A percentile compares a stretch with the other conserved stretches of the same genome.
These are phyloP conservation scores for Kryptolebias ocellatus DNA, from an alignment of 2,797 vertebrate genomes.

Conservation along the genomic window DNA sequence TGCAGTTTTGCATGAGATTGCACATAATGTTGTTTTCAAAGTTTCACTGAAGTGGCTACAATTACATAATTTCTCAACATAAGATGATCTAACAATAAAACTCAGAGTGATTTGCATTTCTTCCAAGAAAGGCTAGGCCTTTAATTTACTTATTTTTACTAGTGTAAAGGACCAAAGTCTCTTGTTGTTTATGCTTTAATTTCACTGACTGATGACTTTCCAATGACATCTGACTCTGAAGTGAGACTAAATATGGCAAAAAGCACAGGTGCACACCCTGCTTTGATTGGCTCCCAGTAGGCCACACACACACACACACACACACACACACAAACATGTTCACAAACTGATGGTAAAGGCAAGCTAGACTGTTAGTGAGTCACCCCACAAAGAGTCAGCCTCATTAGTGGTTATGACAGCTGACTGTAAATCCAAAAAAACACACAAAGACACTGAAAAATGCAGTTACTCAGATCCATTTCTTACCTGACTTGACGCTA, in stretches of 20 bases:
- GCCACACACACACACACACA: slow-evolving; percentile 54
- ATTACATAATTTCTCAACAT: no score
- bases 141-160: neutral
- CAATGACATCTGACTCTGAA: slow-evolving; percentile 10
- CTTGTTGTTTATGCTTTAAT: neutral
- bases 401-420: slow-evolving; percentile 58
- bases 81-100: no score
- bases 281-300: slow-evolving; percentile 77
- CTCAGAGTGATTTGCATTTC: no score
- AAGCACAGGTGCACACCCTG: slow-evolving; percentile 70
- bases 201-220: slow-evolving; percentile 9
- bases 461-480: neutral
- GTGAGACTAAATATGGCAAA: slow-evolving; percentile 25
- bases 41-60: no score
- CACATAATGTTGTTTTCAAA: no score
- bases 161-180: no score
- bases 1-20: no score
- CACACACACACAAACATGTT: slow-evolving; percentile 41
- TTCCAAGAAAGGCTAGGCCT: no score
- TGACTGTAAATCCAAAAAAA: slow-evolving; percentile 13
- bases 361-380: slow-evolving; percentile 37
- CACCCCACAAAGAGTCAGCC: slow-evolving; percentile 37
- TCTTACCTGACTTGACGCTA: slow-evolving; percentile 96
- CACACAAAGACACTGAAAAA: slow-evolving; percentile 16
- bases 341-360: slow-evolving; percentile 23